Evolutionary conservation across 2,888 invertebrate species (phyloP), one percentile per base, ranked within the genome.

Genomic region (Acrobasis repandana): DNA sequence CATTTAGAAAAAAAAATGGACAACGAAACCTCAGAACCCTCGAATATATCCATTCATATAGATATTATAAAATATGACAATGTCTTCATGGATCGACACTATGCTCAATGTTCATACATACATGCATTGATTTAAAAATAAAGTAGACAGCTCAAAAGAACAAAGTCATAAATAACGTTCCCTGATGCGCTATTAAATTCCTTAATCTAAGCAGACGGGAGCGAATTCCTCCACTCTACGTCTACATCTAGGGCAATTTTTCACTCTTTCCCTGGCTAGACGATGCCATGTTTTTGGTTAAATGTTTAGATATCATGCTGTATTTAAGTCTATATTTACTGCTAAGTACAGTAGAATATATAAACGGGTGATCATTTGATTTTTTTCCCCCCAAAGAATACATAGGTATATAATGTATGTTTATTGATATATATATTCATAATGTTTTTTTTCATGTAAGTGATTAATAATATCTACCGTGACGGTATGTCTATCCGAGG

Each of bases 241-340:
- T 85, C 84, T 85, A 82, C 78, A 84, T 86, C 76, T 75, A 71
- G 70, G 75, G 82, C 76, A 80, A 86, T 88, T 86, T 88, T 86
- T 86, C 85, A 76, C 77, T 76, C 73, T 69, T 71, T 72, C 73
- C 28, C 28, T 28, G 28, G 73, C 71, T 70, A 67, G 60, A 66
- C 67, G 66, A 28, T 34, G 60, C 61, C 56, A 16, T 54, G 47
- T 52, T 69, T 63, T 69, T 28, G 67, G 72, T 69, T 60, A 71
- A 74, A 73, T 67, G 61, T 67, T 70, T 65, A 67, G 2, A 2
- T 28, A 8, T 8, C 4, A 28, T 8, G 28, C 28, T 2, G 2
- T n/a, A 5, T 28, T 28, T 28, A 28, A 28, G 28, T 14, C n/a
- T 20, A 28, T 50, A 14, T 14, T 4, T 18, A 28, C 50, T 14